Evolutionary conservation across 2,888 invertebrate species (phyloP), one percentile per base, ranked within the genome.

Genomic region (Eristalinus sepulchralis): DNA sequence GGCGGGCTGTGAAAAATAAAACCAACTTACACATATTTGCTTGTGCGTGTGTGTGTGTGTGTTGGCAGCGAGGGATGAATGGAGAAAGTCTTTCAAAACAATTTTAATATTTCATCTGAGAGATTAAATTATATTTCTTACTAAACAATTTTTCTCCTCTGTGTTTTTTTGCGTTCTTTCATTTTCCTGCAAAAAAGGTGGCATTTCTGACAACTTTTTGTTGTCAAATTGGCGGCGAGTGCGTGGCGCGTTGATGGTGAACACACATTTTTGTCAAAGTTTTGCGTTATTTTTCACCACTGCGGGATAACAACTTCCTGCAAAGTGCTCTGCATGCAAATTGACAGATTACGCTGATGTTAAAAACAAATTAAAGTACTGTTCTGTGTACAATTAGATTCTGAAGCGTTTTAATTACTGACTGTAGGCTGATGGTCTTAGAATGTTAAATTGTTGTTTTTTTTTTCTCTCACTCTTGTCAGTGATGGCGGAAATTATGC

Each of bases 91-190:
- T 64, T 85, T 6, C 67, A 34, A 72, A 85, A 81, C 88, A 83
- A 86, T 89, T 89, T 91, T 89, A 90, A 91, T 90, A 90, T 90
- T 90, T 91, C 88, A 91, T 90, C 83, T 86, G 84, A 83, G 86
- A 90, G 90, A 90, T 90, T 90, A 90, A 90, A 90, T 90, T 90
- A 90, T 81, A 77, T 81, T 72, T 81, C 63, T 62, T 67, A 39
- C 75, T 75, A 75, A 80, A 80, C 66, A 84, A 80, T 84, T 80
- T 27, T 27, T 27, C 27, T 2, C 2, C 27, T 27, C n/a, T n/a
- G n/a, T n/a, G n/a, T n/a, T n/a, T n/a, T n/a, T n/a, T n/a, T n/a
- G n/a, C 27, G 27, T 27, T 27, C 5, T 27, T 27, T 27, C 5
- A 5, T 27, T 2, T 27, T 27, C 5, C 27, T 70, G 53, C 31